These are phyloP conservation scores for Phasia obesa DNA, from an alignment of 2,888 invertebrate species.

Conservation along the genomic window DNA sequence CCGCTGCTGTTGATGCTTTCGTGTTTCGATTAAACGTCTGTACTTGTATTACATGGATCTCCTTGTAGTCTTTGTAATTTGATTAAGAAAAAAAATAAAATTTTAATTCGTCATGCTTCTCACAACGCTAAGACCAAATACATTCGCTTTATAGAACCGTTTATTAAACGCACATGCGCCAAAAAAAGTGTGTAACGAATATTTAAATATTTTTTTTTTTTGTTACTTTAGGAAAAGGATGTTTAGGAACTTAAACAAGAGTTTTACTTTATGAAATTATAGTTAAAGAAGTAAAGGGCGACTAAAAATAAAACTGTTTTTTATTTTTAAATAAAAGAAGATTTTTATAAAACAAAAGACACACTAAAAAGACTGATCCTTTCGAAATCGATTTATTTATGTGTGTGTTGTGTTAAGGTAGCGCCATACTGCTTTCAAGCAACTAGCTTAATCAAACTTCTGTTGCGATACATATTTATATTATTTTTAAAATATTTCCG, in stretches of 20 bases:
- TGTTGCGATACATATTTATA: background rate
- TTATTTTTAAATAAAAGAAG: conserved; percentile 9
- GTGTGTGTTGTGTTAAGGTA: conserved; percentile 28
- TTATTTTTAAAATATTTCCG: background rate
- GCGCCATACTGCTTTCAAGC: conserved; percentile 37
- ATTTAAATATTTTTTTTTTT: conserved; percentile 41
- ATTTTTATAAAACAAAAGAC: background rate
- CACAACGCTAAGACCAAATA: conserved; percentile 18
- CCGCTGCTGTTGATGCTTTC: conserved; percentile 30
- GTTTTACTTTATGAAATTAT: background rate
- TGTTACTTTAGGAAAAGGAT: conserved; percentile 20
- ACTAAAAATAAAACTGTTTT: conserved; percentile 35
- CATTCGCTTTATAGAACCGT: conserved; percentile 2
- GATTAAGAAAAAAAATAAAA: conserved; percentile 49
- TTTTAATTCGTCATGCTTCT: conserved; percentile 64
- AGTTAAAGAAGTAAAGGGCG: conserved; percentile 3
- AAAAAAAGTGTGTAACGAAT: conserved; percentile 43
- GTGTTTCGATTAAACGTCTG: conserved; percentile 66
- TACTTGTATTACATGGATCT: conserved; percentile 59
- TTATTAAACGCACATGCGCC: conserved; percentile 49
- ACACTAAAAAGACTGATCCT: no score
- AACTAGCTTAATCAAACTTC: conserved; percentile 12
- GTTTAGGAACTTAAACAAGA: no score
- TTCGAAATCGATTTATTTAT: background rate
- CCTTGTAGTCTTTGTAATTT: conserved; percentile 51